Conservation (phyloP, 1,140 invertebrate genomes). For the Rhynchophorus ferrugineus region DNA sequence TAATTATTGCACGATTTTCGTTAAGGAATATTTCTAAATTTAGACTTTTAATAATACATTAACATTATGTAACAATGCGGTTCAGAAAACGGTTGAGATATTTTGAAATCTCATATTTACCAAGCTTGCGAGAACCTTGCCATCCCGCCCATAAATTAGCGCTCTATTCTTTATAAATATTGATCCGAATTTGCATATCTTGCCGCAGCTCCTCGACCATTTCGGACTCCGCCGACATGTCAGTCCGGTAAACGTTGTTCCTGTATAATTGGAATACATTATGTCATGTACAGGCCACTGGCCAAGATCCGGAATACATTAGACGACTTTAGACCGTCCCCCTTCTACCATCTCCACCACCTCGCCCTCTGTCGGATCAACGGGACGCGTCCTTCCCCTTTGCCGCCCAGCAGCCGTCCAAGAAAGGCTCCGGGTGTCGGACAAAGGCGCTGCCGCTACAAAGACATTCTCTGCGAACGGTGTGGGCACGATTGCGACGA, state of each 20-base stretch:
- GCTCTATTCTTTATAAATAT: background rate
- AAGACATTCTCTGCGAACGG: background rate
- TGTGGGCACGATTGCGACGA: background rate
- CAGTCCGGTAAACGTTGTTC: constrained; percentile 27
- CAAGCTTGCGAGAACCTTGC: too few relatives aligned
- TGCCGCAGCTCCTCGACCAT: background rate
- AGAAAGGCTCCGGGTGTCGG: background rate
- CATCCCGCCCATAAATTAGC: background rate
- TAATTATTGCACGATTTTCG: too few relatives aligned
- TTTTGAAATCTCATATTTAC: too few relatives aligned
- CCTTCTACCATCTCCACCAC: background rate
- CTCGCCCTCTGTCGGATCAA: background rate
- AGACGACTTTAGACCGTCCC: constrained; percentile 23
- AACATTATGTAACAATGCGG: too few relatives aligned
- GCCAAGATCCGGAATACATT: constrained; percentile 31
- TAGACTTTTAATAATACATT: too few relatives aligned
- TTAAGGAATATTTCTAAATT: too few relatives aligned
- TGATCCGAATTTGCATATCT: background rate
- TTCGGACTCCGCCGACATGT: constrained; percentile 11
- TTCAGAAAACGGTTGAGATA: too few relatives aligned
- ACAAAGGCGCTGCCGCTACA: background rate
- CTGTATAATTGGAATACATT: constrained; percentile 30
- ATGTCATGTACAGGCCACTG: constrained; percentile 30
- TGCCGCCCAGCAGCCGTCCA: background rate
- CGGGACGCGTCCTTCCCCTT: background rate